A percentile compares a stretch with the other conserved stretches of the same genome.
Conservation (phyloP, 2,113 vertebrate species). For the Athene noctua region DNA sequence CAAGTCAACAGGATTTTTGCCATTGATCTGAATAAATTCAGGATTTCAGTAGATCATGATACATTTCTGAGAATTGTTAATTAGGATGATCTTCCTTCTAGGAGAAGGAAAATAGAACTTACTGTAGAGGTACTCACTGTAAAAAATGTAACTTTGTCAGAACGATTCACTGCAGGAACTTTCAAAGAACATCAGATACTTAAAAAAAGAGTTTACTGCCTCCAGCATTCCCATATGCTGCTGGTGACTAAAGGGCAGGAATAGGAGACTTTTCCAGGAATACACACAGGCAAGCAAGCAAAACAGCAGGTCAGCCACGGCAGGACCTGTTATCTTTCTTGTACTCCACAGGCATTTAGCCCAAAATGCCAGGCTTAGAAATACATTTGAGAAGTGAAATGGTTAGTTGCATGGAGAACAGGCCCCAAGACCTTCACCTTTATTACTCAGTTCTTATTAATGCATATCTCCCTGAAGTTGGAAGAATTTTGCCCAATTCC, state of each 20-base stretch:
- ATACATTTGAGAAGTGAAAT: background rate
- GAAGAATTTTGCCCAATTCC: background rate
- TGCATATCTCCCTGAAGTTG: background rate
- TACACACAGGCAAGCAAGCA: background rate
- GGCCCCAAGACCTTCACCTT: background rate
- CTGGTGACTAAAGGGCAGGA: background rate
- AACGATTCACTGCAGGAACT: background rate
- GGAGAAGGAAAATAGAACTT: background rate
- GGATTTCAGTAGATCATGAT: background rate
- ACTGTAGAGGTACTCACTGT: background rate
- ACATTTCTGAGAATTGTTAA: background rate
- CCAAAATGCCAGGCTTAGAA: background rate
- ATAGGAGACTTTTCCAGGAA: background rate
- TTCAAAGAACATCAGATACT: background rate
- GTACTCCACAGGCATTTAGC: background rate
- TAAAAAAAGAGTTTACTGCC: background rate
- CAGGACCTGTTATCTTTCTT: background rate
- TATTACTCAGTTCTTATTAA: background rate
- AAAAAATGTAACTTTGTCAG: background rate
- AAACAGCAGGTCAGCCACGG: background rate
- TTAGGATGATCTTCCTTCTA: background rate
- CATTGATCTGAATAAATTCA: constrained; percentile 1
- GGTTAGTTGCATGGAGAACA: background rate
- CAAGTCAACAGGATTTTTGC: constrained; percentile 11
- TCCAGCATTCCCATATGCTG: background rate